Base-by-base conservation (phyloP, 2,113 vertebrate species). In the Saccopteryx leptura region DNA sequence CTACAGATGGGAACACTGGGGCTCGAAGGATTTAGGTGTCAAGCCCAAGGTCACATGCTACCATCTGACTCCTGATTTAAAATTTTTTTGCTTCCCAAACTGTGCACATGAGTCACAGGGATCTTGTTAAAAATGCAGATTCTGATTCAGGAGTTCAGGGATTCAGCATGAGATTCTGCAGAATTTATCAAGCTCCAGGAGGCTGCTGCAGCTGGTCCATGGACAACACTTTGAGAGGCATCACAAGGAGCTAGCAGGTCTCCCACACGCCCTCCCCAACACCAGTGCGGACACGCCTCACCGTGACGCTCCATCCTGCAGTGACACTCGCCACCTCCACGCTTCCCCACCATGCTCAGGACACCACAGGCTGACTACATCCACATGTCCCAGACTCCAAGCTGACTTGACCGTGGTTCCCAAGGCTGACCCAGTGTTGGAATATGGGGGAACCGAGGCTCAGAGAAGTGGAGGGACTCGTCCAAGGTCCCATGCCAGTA, bases 221-320 rank as follows among this genome's bases (percentile, higher is more conserved):
- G 46, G 52, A 50, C 63, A 23, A 1, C 56, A 28, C 61, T 60
- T 1, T 68, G 80, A 58, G 78, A 18, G 15, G 54, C 75, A 9
- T 12, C 50, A 12, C 7, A 9, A 84, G 72, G 75, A 39, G 39
- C 80, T 9, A 23, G 46, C 69, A 28, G 58, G 2, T 46, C 75
- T 31, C 18, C 69, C 21, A 0, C 3, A 0, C 6, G 19, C 31
- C 78, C 2, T 9, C 39, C 39, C 54, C 2, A 4, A 2, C 1
- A 4, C 52, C 2, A 2, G 23, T 13, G 50, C 39, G 24, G 68
- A 46, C 50, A 2, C 1, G 1, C 3, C 2, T 17, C 39, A 6
- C 60, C 5, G 0, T 2, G 7, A 18, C 4, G 9, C n/a, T 28
- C 33, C 48, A 0, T 11, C 52, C 48, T 71, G 46, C 21, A 0